Evolutionary conservation across 2,113 vertebrate genomes (phyloP).

Genomic region (Lagenorhynchus albirostris): DNA sequence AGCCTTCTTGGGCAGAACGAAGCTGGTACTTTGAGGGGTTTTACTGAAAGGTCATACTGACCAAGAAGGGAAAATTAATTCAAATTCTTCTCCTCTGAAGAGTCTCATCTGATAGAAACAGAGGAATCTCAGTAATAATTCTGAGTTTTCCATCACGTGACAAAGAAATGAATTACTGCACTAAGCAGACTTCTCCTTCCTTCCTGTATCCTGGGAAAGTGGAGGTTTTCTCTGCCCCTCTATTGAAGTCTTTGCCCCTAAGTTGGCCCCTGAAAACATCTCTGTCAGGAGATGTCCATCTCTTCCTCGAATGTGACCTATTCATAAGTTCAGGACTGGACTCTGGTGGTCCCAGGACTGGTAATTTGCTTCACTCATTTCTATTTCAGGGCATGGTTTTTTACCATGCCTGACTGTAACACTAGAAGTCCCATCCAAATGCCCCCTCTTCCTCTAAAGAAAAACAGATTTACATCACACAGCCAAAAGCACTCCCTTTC

Average conservation of each 20-base stretch:
- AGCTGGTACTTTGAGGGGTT: background rate
- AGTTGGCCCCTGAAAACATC: background rate
- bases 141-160: background rate
- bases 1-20: background rate
- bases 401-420: constrained; percentile 3
- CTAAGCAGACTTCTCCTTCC: background rate
- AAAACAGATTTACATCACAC: constrained; percentile 50
- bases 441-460: constrained; percentile 49
- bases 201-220: background rate
- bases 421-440: constrained; percentile 32
- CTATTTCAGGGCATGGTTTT: constrained; percentile 37
- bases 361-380: constrained; percentile 41
- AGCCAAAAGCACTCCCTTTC: constrained; percentile 44
- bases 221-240: background rate
- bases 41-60: background rate
- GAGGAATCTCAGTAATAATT: background rate
- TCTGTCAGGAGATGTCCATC: background rate
- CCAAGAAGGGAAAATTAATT: background rate
- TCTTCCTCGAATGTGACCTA: constrained; percentile 37
- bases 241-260: background rate
- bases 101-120: background rate
- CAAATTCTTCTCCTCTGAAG: background rate
- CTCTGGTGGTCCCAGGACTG: background rate
- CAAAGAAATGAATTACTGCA: background rate
- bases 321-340: background rate